phyloP scores from a whole-genome alignment of 30 jellyfish, hydroid and myxozoan genomes.

The Cassiopea xamachana region DNA sequence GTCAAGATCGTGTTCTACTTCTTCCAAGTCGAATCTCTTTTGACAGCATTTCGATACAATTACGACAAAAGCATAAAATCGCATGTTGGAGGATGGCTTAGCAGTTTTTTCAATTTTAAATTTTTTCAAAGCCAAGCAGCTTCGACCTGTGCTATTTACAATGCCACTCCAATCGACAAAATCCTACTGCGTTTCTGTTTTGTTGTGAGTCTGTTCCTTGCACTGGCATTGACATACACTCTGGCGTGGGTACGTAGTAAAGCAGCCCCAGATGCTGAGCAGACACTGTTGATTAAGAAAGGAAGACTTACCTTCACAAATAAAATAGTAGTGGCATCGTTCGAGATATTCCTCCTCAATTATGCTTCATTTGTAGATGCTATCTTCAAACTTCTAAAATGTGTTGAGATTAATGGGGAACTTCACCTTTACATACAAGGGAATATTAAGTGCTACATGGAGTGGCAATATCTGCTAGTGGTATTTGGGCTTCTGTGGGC shows the following conservation, averaged over 20 bases:
- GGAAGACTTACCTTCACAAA: slow-evolving; percentile 1
- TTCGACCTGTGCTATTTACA: not conserved
- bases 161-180: slow-evolving; percentile 15
- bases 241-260: not conserved
- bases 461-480: slow-evolving; percentile 14
- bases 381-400: slow-evolving; percentile 12
- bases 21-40: slow-evolving; percentile 14
- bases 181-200: not conserved
- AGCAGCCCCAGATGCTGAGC: not conserved
- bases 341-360: slow-evolving; percentile 23
- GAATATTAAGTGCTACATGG: not conserved
- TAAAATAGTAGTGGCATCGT: not conserved
- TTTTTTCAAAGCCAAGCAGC: not conserved
- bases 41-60: not conserved
- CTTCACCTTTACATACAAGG: slow-evolving; percentile 19
- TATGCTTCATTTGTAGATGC: slow-evolving; percentile 1
- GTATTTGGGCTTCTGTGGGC: slow-evolving; percentile 12
- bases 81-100: not conserved
- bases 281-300: not conserved
- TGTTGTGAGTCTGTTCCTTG: not conserved
- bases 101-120: slow-evolving; percentile 19
- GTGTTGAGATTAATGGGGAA: not conserved
- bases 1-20: slow-evolving; percentile 20
- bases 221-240: not conserved
- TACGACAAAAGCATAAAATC: not conserved